Evolutionary conservation across 2,888 invertebrate genomes (phyloP), one percentile per base, ranked within the genome.

Genomic region (Augochlorella aurata): DNA sequence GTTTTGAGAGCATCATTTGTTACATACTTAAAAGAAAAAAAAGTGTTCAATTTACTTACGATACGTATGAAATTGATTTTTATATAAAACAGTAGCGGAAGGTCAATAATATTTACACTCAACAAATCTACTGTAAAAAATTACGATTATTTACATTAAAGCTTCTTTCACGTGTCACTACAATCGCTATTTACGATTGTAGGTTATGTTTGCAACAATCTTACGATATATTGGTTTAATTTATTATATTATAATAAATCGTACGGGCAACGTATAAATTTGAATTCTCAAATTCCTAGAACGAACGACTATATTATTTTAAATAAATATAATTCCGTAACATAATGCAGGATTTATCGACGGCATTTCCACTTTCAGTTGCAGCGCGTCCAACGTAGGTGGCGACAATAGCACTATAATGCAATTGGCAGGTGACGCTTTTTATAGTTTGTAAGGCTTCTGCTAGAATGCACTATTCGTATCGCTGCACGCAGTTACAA

Each of bases 401-500:
- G 89, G 75, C 86, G 74, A 65, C 69, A 86, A 68, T 9, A 3
- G 18, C 38, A 70, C 68, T 45, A 66, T 45, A 80, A 73, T 12
- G 24, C 79, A 82, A 71, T 72, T 69, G 74, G 44, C 70, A 71
- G 75, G 58, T 74, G 67, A 84, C 77, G 78, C 78, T 50, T 72
- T 79, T 74, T 50, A 75, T 87, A 86, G 88, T 90, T 89, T 77
- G 73, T 79, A 82, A 79, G 82, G 49, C 74, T 80, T 75, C 87
- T 85, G 82, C 82, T 84, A 89, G 91, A 81, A 83, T 83, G 88
- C 89, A 78, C 74, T 71, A 83, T 82, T 88, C 89, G 76, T 74
- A 86, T 87, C 84, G 85, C 86, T 87, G 82, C 81, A 65, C 79
- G 84, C 85, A 90, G 88, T 90, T 89, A 87, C 86, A 87, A 85